A percentile compares a stretch with the other conserved stretches of the same genome.
phyloP scores from a whole-genome alignment of 2,797 vertebrate species.

The Lepidocolaptes lacrymiger region DNA sequence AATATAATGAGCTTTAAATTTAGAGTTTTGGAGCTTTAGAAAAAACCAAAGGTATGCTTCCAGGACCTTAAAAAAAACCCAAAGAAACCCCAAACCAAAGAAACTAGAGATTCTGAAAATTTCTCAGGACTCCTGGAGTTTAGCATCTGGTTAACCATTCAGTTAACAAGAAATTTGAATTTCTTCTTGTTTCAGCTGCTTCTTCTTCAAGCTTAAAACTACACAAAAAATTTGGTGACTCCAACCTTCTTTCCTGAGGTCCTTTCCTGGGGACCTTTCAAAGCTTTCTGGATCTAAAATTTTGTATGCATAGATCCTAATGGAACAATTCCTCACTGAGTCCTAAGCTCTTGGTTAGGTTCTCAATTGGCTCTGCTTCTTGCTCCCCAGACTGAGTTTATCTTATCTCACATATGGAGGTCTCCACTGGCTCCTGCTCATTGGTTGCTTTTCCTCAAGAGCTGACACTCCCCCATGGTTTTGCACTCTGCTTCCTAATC shows the following conservation, averaged over 20 bases:
- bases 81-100: neutral
- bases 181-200: slow-evolving; percentile 8
- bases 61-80: neutral
- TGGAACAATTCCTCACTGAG: neutral
- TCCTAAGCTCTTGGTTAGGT: neutral
- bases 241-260: no score
- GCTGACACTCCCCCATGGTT: neutral
- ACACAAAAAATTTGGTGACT: neutral
- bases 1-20: neutral
- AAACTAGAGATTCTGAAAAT: neutral
- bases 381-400: neutral
- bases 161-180: slow-evolving; percentile 12
- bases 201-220: slow-evolving; percentile 1
- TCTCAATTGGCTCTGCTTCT: neutral
- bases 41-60: neutral
- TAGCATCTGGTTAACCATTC: neutral
- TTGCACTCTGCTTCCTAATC: neutral
- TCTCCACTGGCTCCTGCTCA: neutral
- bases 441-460: slow-evolving; percentile 4
- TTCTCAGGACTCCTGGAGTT: neutral
- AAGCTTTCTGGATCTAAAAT: slow-evolving; percentile 11
- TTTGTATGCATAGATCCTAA: neutral
- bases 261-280: neutral
- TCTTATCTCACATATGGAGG: neutral
- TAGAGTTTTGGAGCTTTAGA: neutral